Evolutionary conservation across 2,113 vertebrate species (phyloP), one percentile per base, ranked within the genome.

Genomic region (Machaerirhynchus nigripectus): DNA sequence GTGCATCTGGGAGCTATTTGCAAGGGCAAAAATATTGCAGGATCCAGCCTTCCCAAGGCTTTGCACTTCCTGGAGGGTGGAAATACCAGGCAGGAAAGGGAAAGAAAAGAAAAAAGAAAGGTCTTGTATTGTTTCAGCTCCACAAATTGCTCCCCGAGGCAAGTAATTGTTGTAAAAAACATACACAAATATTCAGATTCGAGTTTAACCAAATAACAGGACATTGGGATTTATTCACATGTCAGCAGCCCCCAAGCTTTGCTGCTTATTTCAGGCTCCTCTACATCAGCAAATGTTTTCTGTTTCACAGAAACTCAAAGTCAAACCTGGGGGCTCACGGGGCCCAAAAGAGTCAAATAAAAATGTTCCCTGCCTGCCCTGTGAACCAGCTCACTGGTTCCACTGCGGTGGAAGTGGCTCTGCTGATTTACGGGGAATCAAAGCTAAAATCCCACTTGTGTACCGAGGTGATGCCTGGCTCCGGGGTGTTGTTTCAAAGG

Each of bases 111-210:
- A 31, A 13, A 35, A 27, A 57, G n/a, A 35, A 40, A 44, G 1
- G 13, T 71, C 57, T 84, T 78, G 71, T 82, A 90, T 96, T 90
- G 92, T 88, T 97, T 84, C 88, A 96, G 85, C 85, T 92, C 71
- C 87, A 95, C 90, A 94, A 95, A 97, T 96, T 93, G 83, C 47
- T 95, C 92, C 95, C 92, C 2, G 49, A 78, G 93, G 90, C 95
- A 49, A 92, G 85, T 22, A 78, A 89, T 71, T 80, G 85, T 59
- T 92, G 83, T 92, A 56, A 90, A 93, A 92, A 94, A 64, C 44
- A 84, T 11, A 91, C 76, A 88, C 64, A 93, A 92, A 95, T 90
- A 94, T 94, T 96, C 83, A 96, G 83, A 88, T 92, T 81, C 52
- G 26, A 65, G 83, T 96, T 94, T 94, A 94, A 95, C 73, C 85